Conservation (phyloP, 2,113 vertebrate genomes). For the Pandion haliaetus region DNA sequence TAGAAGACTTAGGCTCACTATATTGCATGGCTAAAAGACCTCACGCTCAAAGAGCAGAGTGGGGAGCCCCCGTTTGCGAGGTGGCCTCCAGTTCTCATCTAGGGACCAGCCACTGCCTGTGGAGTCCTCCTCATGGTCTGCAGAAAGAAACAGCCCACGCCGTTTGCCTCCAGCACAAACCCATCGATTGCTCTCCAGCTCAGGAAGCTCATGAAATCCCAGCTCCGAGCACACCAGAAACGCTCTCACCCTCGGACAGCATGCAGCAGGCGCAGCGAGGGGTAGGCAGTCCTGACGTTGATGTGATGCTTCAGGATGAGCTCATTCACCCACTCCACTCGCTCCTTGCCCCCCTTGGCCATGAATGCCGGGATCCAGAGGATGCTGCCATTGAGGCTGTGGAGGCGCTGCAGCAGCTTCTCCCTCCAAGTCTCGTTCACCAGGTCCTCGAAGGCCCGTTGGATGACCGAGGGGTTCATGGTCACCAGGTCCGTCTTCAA, state of each 20-base stretch:
- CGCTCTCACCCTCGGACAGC: conserved; percentile 90
- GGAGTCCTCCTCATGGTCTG: neutral
- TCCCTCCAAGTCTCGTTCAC: conserved; percentile 86
- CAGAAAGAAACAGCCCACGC: neutral
- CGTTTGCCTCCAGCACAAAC: neutral
- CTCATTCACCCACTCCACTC: conserved; percentile 90
- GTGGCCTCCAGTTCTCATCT: neutral
- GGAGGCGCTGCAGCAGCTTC: conserved; percentile 86
- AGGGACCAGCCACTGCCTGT: neutral
- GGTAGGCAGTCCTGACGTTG: conserved; percentile 91
- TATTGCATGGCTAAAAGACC: neutral
- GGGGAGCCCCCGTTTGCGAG: neutral
- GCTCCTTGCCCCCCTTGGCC: conserved; percentile 92
- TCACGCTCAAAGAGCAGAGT: neutral
- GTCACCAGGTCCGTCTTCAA: conserved; percentile 89
- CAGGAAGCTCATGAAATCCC: neutral
- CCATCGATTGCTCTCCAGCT: accelerated
- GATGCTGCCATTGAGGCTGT: conserved; percentile 86
- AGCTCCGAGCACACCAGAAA: neutral
- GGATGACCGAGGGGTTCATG: conserved; percentile 97
- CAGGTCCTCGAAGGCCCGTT: conserved; percentile 92
- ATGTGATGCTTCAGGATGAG: conserved; percentile 89
- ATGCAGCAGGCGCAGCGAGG: conserved; percentile 92
- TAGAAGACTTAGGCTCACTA: neutral
- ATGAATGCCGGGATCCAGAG: conserved; percentile 98